Evolutionary conservation across 2,888 invertebrate genomes (phyloP).

Genomic region (Rotaria macrura): DNA sequence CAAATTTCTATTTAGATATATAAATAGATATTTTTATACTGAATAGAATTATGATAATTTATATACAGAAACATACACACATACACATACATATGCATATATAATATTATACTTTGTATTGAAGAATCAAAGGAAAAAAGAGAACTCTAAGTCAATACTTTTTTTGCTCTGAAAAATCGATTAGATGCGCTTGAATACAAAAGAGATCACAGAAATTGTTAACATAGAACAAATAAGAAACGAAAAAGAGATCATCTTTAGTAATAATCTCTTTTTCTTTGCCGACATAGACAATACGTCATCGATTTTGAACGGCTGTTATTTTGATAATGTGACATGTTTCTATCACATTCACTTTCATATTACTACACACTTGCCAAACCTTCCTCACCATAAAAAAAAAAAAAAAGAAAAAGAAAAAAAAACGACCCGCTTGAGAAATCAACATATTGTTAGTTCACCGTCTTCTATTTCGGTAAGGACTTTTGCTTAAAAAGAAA

Average conservation of each 20-base stretch:
- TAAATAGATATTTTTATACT: background rate
- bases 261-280: background rate
- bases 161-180: background rate
- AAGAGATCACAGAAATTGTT: background rate
- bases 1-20: background rate
- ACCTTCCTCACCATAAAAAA: background rate
- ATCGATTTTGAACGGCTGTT: background rate
- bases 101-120: background rate
- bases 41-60: background rate
- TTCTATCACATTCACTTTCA: background rate
- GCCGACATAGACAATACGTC: background rate
- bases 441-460: background rate
- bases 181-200: background rate
- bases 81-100: background rate
- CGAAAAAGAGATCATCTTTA: background rate
- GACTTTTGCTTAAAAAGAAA: background rate
- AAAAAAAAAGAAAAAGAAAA: background rate
- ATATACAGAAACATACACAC: no score
- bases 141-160: background rate
- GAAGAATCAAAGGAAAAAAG: background rate
- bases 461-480: background rate
- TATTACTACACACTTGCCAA: background rate
- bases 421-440: constrained; percentile 12
- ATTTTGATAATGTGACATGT: background rate
- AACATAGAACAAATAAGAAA: background rate